phyloP scores from a whole-genome alignment of 2,797 vertebrate species.

The Gymnocypris eckloni region DNA sequence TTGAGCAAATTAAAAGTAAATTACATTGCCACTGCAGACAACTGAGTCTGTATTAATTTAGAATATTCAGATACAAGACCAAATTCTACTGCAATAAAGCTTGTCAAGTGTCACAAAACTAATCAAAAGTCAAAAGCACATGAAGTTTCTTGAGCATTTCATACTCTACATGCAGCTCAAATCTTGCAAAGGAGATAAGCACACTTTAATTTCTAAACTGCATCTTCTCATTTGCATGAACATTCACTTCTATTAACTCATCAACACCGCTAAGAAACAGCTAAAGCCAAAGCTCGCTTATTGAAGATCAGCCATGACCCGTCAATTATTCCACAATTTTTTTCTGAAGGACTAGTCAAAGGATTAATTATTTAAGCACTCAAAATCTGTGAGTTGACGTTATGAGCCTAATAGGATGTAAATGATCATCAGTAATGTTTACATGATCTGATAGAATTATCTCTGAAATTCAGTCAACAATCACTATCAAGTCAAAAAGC shows the following conservation, averaged over 20 bases:
- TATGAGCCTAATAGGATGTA: neutral
- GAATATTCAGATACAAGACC: neutral
- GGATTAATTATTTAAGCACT: slow-evolving; percentile 11
- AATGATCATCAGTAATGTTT: slow-evolving; percentile 1
- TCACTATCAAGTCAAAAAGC: neutral
- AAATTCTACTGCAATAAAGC: neutral
- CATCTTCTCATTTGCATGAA: neutral
- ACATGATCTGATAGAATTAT: neutral
- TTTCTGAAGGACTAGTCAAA: neutral
- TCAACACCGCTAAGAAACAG: neutral
- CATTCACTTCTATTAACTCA: neutral
- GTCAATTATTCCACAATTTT: neutral
- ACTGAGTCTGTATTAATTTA: neutral
- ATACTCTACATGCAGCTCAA: neutral
- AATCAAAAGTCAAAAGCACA: neutral
- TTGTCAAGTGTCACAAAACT: neutral
- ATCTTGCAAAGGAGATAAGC: neutral
- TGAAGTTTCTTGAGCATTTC: neutral
- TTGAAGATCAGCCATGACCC: neutral
- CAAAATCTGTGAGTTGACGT: slow-evolving; percentile 4
- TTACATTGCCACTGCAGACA: neutral
- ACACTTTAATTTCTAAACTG: neutral
- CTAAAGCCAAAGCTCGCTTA: neutral
- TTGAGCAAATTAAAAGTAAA: neutral
- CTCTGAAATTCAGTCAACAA: slow-evolving; percentile 9